Evolutionary conservation across 2,888 invertebrate genomes (phyloP), one percentile per base, ranked within the genome.

Genomic region (Hypomecis atomaria): DNA sequence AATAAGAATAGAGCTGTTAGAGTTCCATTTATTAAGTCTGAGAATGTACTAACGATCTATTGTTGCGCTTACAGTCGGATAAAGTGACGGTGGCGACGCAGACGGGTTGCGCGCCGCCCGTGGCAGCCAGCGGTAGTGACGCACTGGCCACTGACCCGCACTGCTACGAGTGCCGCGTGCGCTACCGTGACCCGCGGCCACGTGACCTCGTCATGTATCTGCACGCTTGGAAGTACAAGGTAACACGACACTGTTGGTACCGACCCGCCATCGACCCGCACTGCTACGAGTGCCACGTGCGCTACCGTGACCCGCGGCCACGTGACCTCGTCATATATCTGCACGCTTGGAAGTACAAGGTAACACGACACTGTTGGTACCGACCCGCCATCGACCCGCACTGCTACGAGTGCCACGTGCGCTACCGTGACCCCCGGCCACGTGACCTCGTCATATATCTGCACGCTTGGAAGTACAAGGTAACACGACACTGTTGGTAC

Each of bases 151-250:
- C 96, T 9, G 98, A 98, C 84, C 95, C 96, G 44, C 96, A 98
- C 84, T 99, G 99, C 91, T 96, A 97, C 85, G 98, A 98, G 88
- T 99, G 99, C 89, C 97, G 97, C 88, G 96, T 97, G 64, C 94
- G 97, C 66, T 98, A 97, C 92, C 94, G 97, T 71, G 99, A 99
- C 88, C 99, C 99, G 0, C 95, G 96, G 70, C 97, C 98, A 0
- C 95, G 96, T 73, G 98, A 99, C 87, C 94, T 99, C 66, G 96
- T 98, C 74, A 98, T 99, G 97, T 99, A 98, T 89, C 94, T 99
- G 49, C 99, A 99, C 89, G 99, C 99, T 38, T 97, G 97, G 97
- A 97, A 97, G 81, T 98, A 98, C 87, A 96, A 95, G 94, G 96
- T 96, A 84, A 84, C 75, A n/a, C n/a, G n/a, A n/a, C n/a, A n/a